Percentiles rank a stretch among this genome's conserved stretches.
phyloP scores from a whole-genome alignment of 2,797 vertebrate species.

The Antennarius maculatus region DNA sequence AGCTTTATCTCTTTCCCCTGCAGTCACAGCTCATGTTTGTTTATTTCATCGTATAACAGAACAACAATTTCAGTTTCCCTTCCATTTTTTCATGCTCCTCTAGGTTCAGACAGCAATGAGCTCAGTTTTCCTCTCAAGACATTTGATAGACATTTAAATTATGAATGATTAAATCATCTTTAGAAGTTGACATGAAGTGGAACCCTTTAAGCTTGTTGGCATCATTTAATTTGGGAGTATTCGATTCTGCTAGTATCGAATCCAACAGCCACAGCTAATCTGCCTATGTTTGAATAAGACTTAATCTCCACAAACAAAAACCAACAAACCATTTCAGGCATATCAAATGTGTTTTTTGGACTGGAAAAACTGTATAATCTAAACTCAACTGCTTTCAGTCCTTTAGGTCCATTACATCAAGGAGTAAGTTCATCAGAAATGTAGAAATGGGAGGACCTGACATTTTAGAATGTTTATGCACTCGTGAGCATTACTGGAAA shows the following conservation, averaged over 20 bases:
- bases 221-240: constrained; percentile 34
- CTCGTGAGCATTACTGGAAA: constrained; percentile 48
- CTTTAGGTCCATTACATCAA: constrained; percentile 42
- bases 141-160: constrained; percentile 2
- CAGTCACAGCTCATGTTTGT: constrained; percentile 22
- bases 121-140: constrained; percentile 3
- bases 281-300: constrained; percentile 17
- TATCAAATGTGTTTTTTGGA: constrained; percentile 32
- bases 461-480: constrained; percentile 70
- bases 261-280: constrained; percentile 31
- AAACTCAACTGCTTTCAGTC: constrained; percentile 22
- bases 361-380: constrained; percentile 22
- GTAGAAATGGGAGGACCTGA: constrained; percentile 55
- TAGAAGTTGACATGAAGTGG: constrained; percentile 25
- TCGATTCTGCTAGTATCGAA: constrained; percentile 34
- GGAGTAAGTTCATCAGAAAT: constrained; percentile 34
- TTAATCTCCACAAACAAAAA: constrained; percentile 29
- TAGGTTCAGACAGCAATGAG: neutral
- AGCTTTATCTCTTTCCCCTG: constrained; percentile 49
- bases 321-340: constrained; percentile 9
- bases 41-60: constrained; percentile 34
- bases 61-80: neutral
- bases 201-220: constrained; percentile 34
- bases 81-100: constrained; percentile 15
- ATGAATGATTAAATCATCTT: constrained; percentile 19